Percentiles rank a stretch among this genome's conserved stretches.
These are phyloP conservation scores for Habropoda laboriosa DNA, from an alignment of 1,140 invertebrate species.

Conservation along the genomic window DNA sequence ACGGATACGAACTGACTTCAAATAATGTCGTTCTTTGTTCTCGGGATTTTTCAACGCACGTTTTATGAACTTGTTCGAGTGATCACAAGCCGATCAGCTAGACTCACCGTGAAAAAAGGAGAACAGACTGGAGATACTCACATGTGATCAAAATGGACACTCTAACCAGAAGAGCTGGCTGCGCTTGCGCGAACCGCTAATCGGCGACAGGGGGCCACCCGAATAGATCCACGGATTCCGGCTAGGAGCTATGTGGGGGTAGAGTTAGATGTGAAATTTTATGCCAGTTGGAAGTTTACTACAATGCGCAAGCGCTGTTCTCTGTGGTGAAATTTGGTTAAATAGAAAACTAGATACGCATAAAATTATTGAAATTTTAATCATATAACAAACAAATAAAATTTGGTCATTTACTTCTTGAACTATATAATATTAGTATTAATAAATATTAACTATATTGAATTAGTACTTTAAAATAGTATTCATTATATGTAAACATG, in stretches of 20 bases:
- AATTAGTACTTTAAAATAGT: not conserved
- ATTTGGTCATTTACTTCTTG: not conserved
- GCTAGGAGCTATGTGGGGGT: slow-evolving; percentile 29
- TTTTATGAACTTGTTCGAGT: slow-evolving; percentile 64
- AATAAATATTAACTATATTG: not conserved
- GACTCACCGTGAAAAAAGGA: slow-evolving; percentile 70
- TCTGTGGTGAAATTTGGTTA: not conserved
- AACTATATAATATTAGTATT: not conserved
- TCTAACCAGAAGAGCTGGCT: slow-evolving; percentile 83
- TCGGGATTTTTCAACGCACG: slow-evolving; percentile 51
- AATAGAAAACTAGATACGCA: not conserved
- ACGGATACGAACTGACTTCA: slow-evolving; percentile 63
- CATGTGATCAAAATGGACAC: slow-evolving; percentile 86
- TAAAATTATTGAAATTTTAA: not conserved
- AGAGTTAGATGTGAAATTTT: slow-evolving; percentile 29
- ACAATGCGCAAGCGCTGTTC: not conserved
- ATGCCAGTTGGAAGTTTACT: not conserved
- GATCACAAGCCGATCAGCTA: slow-evolving; percentile 74
- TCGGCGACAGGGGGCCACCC: slow-evolving; percentile 49
- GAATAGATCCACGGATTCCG: slow-evolving; percentile 50
- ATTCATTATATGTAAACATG: not conserved
- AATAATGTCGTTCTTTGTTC: slow-evolving; percentile 3
- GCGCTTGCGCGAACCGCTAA: slow-evolving; percentile 77
- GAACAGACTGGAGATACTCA: slow-evolving; percentile 82
- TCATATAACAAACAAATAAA: not conserved